Evolutionary conservation across 2,888 invertebrate genomes (phyloP).

Genomic region (Elegia similella): DNA sequence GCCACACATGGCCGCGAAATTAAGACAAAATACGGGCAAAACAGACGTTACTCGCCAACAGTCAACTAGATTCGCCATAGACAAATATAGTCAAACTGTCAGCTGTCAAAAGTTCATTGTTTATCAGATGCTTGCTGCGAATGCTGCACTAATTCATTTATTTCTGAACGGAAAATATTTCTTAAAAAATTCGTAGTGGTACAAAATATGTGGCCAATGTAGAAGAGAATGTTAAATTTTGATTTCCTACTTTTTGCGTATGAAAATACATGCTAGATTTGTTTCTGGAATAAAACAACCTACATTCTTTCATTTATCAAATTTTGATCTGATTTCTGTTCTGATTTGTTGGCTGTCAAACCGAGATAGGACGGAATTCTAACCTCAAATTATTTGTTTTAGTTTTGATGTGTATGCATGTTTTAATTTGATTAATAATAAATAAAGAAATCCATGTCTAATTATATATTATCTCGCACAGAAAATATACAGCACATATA

Average conservation of each 20-base stretch:
- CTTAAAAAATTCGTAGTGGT: too few relatives aligned
- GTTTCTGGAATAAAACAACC: too few relatives aligned
- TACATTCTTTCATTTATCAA: too few relatives aligned
- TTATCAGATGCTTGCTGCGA: too few relatives aligned
- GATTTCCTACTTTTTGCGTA: too few relatives aligned
- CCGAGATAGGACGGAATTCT: too few relatives aligned
- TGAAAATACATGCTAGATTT: too few relatives aligned
- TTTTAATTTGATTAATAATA: not conserved
- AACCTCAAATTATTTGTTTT: not conserved
- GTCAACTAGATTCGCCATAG: slow-evolving; percentile 46
- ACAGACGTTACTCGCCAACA: slow-evolving; percentile 57
- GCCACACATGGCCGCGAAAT: slow-evolving; percentile 74
- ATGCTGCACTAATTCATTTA: not conserved
- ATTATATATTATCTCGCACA: not conserved
- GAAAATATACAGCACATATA: not conserved
- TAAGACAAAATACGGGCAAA: slow-evolving; percentile 68
- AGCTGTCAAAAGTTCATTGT: not conserved
- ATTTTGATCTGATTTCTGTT: not conserved
- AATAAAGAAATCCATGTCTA: not conserved
- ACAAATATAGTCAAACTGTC: slow-evolving; percentile 18
- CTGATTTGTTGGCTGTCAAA: not conserved
- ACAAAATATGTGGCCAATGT: too few relatives aligned
- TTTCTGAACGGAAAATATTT: not conserved
- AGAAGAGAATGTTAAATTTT: too few relatives aligned
- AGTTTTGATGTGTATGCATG: not conserved